Evolutionary conservation across 2,113 vertebrate species (phyloP).

Genomic region (Lasiurus borealis): DNA sequence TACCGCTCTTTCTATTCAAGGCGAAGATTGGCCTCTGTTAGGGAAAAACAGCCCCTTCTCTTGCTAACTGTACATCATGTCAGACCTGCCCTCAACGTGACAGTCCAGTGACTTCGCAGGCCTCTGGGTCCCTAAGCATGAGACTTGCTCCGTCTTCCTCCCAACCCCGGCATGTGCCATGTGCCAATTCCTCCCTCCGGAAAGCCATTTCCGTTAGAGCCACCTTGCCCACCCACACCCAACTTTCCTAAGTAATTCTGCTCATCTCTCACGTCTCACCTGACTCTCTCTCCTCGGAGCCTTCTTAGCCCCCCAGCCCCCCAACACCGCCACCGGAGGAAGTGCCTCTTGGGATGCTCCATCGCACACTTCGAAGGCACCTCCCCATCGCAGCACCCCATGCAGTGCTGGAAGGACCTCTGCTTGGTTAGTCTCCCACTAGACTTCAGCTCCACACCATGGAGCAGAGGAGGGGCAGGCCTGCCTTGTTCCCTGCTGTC

Average conservation of each 20-base stretch:
- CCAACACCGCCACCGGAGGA: fast-evolving
- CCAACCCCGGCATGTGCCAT: neutral
- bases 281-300: neutral
- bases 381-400: too few relatives aligned
- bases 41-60: neutral
- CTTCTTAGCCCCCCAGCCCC: neutral
- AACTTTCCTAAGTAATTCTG: neutral
- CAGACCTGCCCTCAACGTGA: neutral
- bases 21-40: too few relatives aligned
- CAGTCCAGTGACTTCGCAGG: neutral
- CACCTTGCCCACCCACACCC: neutral
- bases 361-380: too few relatives aligned
- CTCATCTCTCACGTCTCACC: neutral
- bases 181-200: neutral
- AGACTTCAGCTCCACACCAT: neutral
- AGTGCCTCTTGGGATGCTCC: neutral
- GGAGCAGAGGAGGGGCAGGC: too few relatives aligned
- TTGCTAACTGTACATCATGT: neutral
- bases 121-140: neutral
- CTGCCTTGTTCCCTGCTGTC: fast-evolving
- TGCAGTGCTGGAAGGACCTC: neutral
- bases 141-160: neutral
- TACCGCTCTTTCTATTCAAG: too few relatives aligned
- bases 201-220: neutral
- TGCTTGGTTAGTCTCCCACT: neutral